Base-by-base conservation (phyloP, 2,888 invertebrate species). In the Nomada flava region DNA sequence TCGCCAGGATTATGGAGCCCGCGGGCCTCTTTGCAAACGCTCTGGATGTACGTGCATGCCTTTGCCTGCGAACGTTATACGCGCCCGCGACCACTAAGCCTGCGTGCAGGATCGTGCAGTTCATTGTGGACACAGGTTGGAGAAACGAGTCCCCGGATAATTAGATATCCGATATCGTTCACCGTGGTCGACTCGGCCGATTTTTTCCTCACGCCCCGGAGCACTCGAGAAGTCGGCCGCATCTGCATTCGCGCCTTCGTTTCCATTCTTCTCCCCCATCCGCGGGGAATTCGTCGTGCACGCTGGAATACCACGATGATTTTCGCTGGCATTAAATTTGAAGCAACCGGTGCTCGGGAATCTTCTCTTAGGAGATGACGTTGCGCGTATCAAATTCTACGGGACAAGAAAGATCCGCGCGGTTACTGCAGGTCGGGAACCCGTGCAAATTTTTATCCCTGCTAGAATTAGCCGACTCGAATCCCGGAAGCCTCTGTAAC, bases 161-260 rank as follows among this genome's bases (percentile, higher is more conserved):
- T 89, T 85, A 86, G 87, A 85, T 83, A 90, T 85, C 84, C 77
- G 86, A 88, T 89, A 84, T 83, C 83, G 79, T 70, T 67, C 78
- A 57, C 62, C 60, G 81, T 53, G 86, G 85, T 85, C 63, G 69
- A 50, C 67, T 79, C 70, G 73, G 36, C 20, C 50, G 47, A 67
- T 67, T 84, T 77, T 85, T 85, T 79, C 79, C 77, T 83, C 84
- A 73, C 80, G 63, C 80, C 73, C 62, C 26, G 36, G 18, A 70
- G 59, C 23, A 23, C 36, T n/a, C 60, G 47, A 55, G 44, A 67
- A 26, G 60, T 47, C 59, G 65, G 44, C 52, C 59, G 52, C 68
- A 42, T 78, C 76, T 75, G 69, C 77, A 69, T 76, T 73, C 76
- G 53, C 76, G 29, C 10, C 68, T 20, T 26, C 47, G 11, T 59